These are phyloP conservation scores for Callosobruchus maculatus DNA, from an alignment of 2,888 invertebrate species.

Conservation along the genomic window DNA sequence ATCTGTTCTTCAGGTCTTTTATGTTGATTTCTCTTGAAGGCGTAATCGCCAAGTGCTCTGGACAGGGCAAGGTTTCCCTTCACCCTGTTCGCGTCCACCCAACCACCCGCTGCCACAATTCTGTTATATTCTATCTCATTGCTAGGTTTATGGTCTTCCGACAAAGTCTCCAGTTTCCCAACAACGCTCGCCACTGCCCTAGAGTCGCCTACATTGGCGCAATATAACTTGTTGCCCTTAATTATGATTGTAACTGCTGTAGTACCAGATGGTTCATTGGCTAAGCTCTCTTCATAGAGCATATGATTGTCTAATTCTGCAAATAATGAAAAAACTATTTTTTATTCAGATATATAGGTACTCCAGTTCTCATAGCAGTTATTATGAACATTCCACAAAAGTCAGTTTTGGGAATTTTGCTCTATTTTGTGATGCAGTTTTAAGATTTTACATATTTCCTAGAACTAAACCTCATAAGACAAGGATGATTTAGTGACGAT, in stretches of 20 bases:
- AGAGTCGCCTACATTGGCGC: constrained; percentile 97
- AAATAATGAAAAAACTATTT: no score
- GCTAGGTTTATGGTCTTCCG: constrained; percentile 94
- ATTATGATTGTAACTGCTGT: constrained; percentile 86
- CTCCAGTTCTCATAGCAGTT: no score
- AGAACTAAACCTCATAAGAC: no score
- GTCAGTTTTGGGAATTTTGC: no score
- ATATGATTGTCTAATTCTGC: constrained; percentile 85
- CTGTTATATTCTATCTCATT: constrained; percentile 76
- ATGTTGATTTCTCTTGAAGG: constrained; percentile 87
- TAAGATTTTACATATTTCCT: no score
- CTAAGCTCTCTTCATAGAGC: constrained; percentile 81
- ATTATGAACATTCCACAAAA: no score
- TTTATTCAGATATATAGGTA: no score
- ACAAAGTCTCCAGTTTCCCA: constrained; percentile 73
- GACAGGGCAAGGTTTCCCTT: constrained; percentile 97
- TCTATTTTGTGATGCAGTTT: no score
- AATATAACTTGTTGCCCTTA: constrained; percentile 82
- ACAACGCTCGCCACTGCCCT: constrained; percentile 86
- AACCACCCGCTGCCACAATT: constrained; percentile 93
- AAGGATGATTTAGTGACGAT: no score
- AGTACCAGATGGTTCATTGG: constrained; percentile 91
- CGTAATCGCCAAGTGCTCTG: constrained; percentile 94
- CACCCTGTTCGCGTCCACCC: constrained; percentile 96
- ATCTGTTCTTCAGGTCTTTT: constrained; percentile 91